Percentiles rank a stretch among this genome's conserved stretches.
These are phyloP conservation scores for Drosophila jambulina DNA, from an alignment of 1,140 invertebrate genomes.

Conservation along the genomic window DNA sequence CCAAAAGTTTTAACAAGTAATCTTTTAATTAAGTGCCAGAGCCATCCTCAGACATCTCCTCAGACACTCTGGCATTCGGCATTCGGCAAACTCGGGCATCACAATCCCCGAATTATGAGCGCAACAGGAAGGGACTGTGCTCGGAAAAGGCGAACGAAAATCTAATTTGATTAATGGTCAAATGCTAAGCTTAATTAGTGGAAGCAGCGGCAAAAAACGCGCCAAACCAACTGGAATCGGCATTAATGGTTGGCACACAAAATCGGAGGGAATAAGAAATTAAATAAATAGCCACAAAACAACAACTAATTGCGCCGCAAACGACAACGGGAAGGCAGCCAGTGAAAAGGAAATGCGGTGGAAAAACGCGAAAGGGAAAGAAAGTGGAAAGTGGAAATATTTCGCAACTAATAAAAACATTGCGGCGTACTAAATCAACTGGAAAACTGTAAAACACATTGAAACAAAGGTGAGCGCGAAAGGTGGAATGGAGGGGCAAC, in stretches of 20 bases:
- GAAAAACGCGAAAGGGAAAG: neutral
- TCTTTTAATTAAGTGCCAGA: constrained; percentile 80
- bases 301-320: constrained; percentile 68
- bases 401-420: constrained; percentile 77
- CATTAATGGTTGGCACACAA: constrained; percentile 45
- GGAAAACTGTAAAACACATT: constrained; percentile 60
- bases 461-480: constrained; percentile 33
- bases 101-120: constrained; percentile 54
- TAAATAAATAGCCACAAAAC: constrained; percentile 58
- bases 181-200: constrained; percentile 81
- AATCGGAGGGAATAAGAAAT: constrained; percentile 15
- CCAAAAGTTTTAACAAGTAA: constrained; percentile 78
- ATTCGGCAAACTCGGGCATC: constrained; percentile 2
- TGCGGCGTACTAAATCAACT: constrained; percentile 73
- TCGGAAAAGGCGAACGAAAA: constrained; percentile 29
- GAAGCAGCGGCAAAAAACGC: constrained; percentile 31
- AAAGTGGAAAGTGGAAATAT: constrained; percentile 53
- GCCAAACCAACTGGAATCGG: constrained; percentile 33
- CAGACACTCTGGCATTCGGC: constrained; percentile 25
- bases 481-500: neutral
- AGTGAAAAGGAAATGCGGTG: constrained; percentile 48
- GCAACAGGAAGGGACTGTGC: constrained; percentile 27
- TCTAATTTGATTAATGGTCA: constrained; percentile 81
- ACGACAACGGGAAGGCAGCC: constrained; percentile 50
- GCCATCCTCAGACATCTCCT: constrained; percentile 37